These are phyloP conservation scores for Pachycephala philippinensis DNA, from an alignment of 2,113 vertebrate species.

Conservation along the genomic window DNA sequence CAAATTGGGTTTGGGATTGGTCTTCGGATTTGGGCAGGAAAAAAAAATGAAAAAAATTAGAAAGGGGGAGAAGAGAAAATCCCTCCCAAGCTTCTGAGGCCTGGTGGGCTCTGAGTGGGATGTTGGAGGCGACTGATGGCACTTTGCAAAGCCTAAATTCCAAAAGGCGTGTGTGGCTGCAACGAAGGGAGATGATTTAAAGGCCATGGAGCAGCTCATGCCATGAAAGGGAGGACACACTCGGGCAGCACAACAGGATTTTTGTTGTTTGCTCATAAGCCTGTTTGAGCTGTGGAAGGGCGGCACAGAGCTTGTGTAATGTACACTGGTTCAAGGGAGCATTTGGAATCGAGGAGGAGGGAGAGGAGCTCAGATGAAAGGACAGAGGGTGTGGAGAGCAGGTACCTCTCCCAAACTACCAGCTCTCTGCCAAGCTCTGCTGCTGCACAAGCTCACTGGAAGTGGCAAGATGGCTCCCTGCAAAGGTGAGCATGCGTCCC, in stretches of 20 bases:
- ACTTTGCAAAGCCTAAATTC: background rate
- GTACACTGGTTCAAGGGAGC: fast-evolving
- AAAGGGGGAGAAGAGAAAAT: background rate
- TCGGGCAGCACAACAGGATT: background rate
- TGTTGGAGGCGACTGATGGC: background rate
- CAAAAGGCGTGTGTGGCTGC: background rate
- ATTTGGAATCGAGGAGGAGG: background rate
- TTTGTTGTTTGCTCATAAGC: background rate
- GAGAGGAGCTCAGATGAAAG: background rate
- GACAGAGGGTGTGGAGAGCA: background rate
- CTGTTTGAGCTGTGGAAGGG: background rate
- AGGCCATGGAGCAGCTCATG: background rate
- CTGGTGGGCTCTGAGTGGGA: background rate
- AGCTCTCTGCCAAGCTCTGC: background rate
- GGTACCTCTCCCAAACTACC: background rate
- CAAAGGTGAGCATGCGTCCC: fast-evolving
- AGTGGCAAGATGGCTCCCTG: background rate
- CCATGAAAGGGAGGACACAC: background rate
- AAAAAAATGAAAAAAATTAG: background rate
- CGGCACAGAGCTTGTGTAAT: background rate
- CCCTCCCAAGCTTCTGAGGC: background rate
- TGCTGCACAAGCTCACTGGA: background rate
- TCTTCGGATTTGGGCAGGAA: constrained; percentile 58
- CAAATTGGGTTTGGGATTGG: constrained; percentile 34
- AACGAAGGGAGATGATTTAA: background rate